Conservation (phyloP, 1,140 invertebrate genomes). For the Luehdorfia chinensis region DNA sequence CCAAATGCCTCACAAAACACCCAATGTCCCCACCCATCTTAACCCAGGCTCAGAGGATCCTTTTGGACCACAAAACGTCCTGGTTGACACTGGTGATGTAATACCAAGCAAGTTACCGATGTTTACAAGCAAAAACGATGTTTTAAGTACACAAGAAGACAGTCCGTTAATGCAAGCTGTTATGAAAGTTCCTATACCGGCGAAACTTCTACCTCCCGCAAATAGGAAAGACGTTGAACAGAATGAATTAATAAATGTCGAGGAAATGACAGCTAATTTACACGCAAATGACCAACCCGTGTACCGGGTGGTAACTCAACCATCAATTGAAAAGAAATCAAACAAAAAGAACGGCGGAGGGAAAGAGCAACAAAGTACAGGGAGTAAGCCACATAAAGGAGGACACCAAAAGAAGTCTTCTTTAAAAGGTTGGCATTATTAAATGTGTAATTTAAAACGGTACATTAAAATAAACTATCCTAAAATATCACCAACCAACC, state of each 20-base stretch:
- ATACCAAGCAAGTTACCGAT: constrained; percentile 54
- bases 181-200: constrained; percentile 55
- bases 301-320: constrained; percentile 70
- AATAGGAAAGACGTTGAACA: constrained; percentile 58
- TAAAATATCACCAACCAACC: too few relatives aligned
- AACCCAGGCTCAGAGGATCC: constrained; percentile 28
- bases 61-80: constrained; percentile 32
- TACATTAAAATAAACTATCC: too few relatives aligned
- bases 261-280: constrained; percentile 66
- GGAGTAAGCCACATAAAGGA: constrained; percentile 50
- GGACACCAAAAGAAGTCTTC: constrained; percentile 67
- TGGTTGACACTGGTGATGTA: constrained; percentile 41
- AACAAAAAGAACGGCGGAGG: constrained; percentile 49
- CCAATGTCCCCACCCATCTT: constrained; percentile 24
- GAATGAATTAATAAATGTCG: constrained; percentile 52
- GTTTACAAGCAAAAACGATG: constrained; percentile 59
- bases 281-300: constrained; percentile 70
- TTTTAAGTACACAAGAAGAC: constrained; percentile 57
- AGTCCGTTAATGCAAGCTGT: constrained; percentile 62
- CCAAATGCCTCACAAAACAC: constrained; percentile 23
- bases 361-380: constrained; percentile 43
- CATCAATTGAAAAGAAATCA: constrained; percentile 56
- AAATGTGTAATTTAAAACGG: too few relatives aligned
- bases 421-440: constrained; percentile 65
- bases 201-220: constrained; percentile 49